Percentiles rank a stretch among this genome's conserved stretches.
Conservation (phyloP, 2,113 vertebrate genomes). For the Tinamus guttatus region DNA sequence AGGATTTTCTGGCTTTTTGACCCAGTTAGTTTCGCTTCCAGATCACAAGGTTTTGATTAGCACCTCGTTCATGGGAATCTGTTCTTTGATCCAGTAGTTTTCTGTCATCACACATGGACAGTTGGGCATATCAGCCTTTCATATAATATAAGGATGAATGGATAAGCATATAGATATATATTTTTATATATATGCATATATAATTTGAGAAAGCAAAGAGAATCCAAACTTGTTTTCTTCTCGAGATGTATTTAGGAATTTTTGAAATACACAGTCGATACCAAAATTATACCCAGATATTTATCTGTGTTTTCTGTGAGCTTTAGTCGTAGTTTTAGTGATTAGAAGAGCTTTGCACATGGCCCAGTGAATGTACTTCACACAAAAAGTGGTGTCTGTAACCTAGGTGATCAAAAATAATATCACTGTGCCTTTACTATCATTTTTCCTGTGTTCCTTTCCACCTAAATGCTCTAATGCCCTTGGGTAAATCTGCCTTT, state of each 20-base stretch:
- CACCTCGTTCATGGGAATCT: constrained; percentile 42
- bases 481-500: constrained; percentile 48
- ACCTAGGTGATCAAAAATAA: constrained; percentile 53
- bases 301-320: background rate
- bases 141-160: background rate
- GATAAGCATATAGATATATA: background rate
- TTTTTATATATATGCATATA: no score
- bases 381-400: background rate
- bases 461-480: constrained; percentile 57
- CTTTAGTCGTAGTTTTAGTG: background rate
- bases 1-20: constrained; percentile 44
- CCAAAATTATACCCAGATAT: background rate
- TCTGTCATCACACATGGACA: background rate
- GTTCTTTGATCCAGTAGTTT: background rate
- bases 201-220: background rate
- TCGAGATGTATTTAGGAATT: background rate
- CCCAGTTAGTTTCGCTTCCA: constrained; percentile 6
- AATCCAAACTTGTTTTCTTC: background rate
- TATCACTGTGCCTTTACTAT: constrained; percentile 7
- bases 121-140: background rate
- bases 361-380: background rate
- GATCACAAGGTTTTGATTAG: constrained; percentile 44
- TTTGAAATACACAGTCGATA: background rate
- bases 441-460: constrained; percentile 41
- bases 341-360: background rate